Conservation (phyloP, 1,140 invertebrate genomes). For the Lasioglossum albipes region DNA sequence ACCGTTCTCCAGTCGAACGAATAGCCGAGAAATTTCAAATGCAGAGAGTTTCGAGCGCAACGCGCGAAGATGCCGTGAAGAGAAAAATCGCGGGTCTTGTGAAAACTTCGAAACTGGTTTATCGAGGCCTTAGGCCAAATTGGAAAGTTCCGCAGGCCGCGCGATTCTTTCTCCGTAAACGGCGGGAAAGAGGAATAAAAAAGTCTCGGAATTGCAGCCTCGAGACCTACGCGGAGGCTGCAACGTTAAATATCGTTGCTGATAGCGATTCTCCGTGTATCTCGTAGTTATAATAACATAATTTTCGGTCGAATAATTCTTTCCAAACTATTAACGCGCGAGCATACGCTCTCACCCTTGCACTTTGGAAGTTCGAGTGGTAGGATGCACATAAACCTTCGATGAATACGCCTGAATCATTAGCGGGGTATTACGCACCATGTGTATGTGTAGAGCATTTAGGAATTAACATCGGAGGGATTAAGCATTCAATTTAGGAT, state of each 20-base stretch:
- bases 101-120: slow-evolving; percentile 4
- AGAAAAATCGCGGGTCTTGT: not conserved
- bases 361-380: not conserved
- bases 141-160: not conserved
- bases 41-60: too few species aligned
- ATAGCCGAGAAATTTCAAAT: not conserved
- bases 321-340: not conserved
- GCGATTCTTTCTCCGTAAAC: not conserved
- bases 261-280: not conserved
- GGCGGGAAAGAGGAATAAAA: not conserved
- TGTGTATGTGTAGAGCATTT: not conserved
- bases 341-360: not conserved
- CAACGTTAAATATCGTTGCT: not conserved
- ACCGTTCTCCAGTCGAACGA: not conserved
- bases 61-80: not conserved
- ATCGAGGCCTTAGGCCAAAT: not conserved
- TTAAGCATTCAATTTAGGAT: not conserved
- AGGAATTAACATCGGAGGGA: not conserved
- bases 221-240: not conserved
- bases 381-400: not conserved
- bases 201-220: not conserved
- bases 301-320: not conserved
- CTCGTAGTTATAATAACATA: not conserved
- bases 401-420: not conserved
- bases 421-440: not conserved